A percentile compares a stretch with the other conserved stretches of the same genome.
phyloP scores from a whole-genome alignment of 2,797 vertebrate species.

The Tolypeutes matacus region DNA sequence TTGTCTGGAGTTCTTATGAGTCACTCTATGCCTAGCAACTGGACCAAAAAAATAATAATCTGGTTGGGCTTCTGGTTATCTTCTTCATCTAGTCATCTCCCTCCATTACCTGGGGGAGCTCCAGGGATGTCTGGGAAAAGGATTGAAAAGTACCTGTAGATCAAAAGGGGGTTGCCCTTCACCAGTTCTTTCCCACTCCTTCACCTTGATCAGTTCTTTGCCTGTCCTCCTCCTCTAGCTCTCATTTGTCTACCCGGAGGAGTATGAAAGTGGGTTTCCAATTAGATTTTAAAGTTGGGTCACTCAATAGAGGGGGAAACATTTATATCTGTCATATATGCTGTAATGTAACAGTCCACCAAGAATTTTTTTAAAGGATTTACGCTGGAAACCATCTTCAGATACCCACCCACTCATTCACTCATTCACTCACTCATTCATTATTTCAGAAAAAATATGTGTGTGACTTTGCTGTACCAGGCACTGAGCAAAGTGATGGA shows the following conservation, averaged over 20 bases:
- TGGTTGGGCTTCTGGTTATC: slow-evolving; percentile 68
- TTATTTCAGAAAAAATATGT: not conserved
- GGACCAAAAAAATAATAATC: not conserved
- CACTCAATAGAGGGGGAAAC: not conserved
- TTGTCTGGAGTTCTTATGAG: slow-evolving; percentile 82
- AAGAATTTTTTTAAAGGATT: not conserved
- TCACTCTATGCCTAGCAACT: slow-evolving; percentile 61
- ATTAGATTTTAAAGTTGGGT: not conserved
- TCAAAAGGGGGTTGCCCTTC: not conserved
- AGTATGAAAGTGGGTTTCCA: not conserved
- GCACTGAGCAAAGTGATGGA: not conserved
- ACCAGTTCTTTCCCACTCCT: not conserved
- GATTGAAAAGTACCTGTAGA: not conserved
- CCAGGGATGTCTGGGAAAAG: not conserved
- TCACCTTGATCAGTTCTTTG: not conserved
- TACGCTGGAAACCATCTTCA: not conserved
- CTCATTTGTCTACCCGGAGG: not conserved
- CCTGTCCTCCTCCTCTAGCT: not conserved
- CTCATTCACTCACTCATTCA: not conserved
- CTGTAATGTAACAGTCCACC: not conserved
- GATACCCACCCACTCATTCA: not conserved
- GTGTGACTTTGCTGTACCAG: not conserved
- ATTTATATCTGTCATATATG: not conserved
- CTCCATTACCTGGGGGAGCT: not conserved
- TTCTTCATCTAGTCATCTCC: slow-evolving; percentile 37